A percentile compares a stretch with the other conserved stretches of the same genome.
Evolutionary conservation across 2,888 invertebrate species (phyloP).

Genomic region (Agonopterix heracliana): DNA sequence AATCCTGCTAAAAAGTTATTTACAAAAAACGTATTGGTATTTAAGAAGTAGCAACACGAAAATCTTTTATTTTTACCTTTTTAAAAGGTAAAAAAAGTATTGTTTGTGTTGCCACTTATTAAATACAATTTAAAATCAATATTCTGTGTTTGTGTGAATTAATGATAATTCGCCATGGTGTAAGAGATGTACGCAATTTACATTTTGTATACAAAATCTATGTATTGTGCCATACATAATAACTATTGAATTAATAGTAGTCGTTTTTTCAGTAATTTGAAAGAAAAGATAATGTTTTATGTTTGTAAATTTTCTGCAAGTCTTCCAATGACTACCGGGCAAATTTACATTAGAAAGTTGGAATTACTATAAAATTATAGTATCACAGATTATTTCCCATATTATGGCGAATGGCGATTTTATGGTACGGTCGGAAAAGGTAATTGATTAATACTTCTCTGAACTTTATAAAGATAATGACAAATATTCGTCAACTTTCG

Average conservation of each 20-base stretch:
- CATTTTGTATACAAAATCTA: constrained; percentile 10
- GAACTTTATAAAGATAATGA: background rate
- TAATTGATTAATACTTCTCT: no score
- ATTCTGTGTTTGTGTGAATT: constrained; percentile 9
- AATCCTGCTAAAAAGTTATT: no score
- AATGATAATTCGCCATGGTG: constrained; percentile 9
- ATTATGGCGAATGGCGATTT: no score
- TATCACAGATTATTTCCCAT: no score
- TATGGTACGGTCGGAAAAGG: no score
- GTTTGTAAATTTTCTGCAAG: constrained; percentile 19
- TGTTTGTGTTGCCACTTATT: constrained; percentile 1
- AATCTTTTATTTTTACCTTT: no score
- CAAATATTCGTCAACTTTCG: background rate
- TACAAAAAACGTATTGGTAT: no score
- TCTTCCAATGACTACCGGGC: constrained; percentile 29
- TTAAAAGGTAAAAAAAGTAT: no score
- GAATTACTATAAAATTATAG: no score
- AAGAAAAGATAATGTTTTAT: background rate
- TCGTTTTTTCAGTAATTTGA: background rate
- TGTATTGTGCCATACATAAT: constrained; percentile 11
- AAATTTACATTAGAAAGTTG: no score
- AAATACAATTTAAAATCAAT: background rate
- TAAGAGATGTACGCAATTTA: constrained; percentile 1
- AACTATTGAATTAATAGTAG: background rate
- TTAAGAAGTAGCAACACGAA: no score